Percentiles rank a stretch among this genome's conserved stretches.
Evolutionary conservation across 2,113 vertebrate genomes (phyloP).

Genomic region (Sigmodon hispidus): DNA sequence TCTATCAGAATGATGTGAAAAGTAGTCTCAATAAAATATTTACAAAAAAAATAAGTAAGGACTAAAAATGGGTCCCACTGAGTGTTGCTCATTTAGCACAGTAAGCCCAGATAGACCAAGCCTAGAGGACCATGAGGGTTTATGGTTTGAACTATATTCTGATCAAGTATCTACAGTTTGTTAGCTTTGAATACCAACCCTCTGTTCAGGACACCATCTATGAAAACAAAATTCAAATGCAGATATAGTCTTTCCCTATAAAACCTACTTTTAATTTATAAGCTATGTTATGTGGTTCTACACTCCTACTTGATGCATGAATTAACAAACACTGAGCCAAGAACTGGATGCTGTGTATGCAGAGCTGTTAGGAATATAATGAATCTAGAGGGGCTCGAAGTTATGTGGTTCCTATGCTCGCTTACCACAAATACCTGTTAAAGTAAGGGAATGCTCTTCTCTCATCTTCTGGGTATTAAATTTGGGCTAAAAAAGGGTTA

Average conservation of each 20-base stretch:
- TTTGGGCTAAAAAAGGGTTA: not conserved
- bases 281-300: constrained; percentile 37
- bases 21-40: constrained; percentile 14
- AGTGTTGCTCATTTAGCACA: not conserved
- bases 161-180: constrained; percentile 28
- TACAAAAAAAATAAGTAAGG: not conserved
- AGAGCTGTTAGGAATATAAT: not conserved
- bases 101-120: constrained; percentile 6
- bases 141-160: constrained; percentile 39
- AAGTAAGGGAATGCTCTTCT: not conserved
- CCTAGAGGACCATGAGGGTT: not conserved
- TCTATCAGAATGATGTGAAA: not conserved
- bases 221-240: constrained; percentile 59
- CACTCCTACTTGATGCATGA: not conserved
- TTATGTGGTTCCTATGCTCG: not conserved
- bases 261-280: constrained; percentile 53
- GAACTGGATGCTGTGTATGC: not conserved
- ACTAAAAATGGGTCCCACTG: not conserved
- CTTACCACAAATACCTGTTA: constrained; percentile 24
- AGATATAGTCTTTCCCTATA: not conserved
- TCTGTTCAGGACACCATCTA: constrained; percentile 5
- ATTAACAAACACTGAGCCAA: constrained; percentile 14
- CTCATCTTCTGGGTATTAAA: constrained; percentile 14
- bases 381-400: not conserved
- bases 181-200: constrained; percentile 29